Base-by-base conservation (phyloP, 2,113 vertebrate species). In the Macquaria ambigua region DNA sequence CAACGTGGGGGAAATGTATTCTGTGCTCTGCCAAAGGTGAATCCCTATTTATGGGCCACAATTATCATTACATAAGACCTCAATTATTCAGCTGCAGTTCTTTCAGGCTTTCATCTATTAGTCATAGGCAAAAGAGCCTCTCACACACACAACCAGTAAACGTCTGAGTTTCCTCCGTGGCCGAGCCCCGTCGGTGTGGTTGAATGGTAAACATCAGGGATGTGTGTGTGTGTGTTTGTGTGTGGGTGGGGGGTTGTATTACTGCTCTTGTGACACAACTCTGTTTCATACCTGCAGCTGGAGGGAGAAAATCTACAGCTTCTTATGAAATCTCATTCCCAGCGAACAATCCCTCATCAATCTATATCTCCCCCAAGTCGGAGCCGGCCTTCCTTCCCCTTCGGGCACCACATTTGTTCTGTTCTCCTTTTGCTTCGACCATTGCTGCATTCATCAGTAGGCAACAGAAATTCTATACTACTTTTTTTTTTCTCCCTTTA, bases 331-430 rank as follows among this genome's bases (percentile, higher is more conserved):
- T 88, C 89, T 90, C 83, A 89, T 90, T 90, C 77, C 85, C 76
- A 31, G 75, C 46, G 6, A 87, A 89, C 85, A 89, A 90, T 89
- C 85, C 78, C 86, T 90, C 91, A 94, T 93, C 91, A 88, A 93
- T 91, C 91, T 89, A 66, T 63, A 87, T 84, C 84, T 83, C 84
- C 84, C 84, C 84, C 58, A 67, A 84, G 89, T 78, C 67, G 72
- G 78, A 23, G 58, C 31, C 1, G 66, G 69, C 67, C 70, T 59
- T 59, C 52, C 61, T 70, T 52, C 80, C 74, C 74, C 77, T 75
- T 15, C 66, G 25, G 84, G 78, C 63, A 0, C 61, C 61, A 66
- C 83, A 87, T 90, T 90, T 77, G 73, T 85, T 88, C 88, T 81
- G 58, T 72, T 79, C 78, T 86, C 71, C 63, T 71, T 85, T 70